Evolutionary conservation across 2,113 vertebrate species (phyloP).

Genomic region (Madoqua kirkii): DNA sequence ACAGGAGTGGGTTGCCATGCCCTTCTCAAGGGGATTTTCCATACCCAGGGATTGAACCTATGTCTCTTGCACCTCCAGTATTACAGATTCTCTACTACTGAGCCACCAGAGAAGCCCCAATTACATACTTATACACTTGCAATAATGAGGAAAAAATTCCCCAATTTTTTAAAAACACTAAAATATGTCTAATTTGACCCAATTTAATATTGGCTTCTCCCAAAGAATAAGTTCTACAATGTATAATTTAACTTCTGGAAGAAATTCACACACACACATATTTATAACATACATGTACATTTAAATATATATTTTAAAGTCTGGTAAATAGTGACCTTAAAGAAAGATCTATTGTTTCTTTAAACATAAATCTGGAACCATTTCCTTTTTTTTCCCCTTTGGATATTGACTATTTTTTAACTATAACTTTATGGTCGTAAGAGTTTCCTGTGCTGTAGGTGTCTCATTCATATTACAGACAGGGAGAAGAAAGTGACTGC

Average conservation of each 20-base stretch:
- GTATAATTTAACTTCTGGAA: not conserved
- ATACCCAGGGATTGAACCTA: not conserved
- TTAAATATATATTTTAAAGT: not conserved
- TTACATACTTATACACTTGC: not conserved
- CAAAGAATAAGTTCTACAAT: not conserved
- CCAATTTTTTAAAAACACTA: not conserved
- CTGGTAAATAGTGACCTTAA: not conserved
- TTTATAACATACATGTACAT: not conserved
- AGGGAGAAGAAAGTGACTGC: not conserved
- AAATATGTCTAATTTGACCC: not conserved
- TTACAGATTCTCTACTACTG: not conserved
- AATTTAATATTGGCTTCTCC: not conserved
- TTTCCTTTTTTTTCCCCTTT: not conserved
- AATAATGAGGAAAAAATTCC: not conserved
- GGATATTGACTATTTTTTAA: not conserved
- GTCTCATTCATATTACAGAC: not conserved
- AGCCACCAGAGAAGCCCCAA: not conserved
- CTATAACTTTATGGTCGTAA: not conserved
- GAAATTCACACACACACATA: not conserved
- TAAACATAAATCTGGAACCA: not conserved
- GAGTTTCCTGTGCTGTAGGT: not conserved
- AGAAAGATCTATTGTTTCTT: not conserved
- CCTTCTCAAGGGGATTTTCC: not conserved
- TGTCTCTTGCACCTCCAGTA: fast-evolving
- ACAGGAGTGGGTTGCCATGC: not conserved